A percentile compares a stretch with the other conserved stretches of the same genome.
Evolutionary conservation across 64 coral and sea anemone genomes (phyloP).

Genomic region (Astreopora myriophthalma): DNA sequence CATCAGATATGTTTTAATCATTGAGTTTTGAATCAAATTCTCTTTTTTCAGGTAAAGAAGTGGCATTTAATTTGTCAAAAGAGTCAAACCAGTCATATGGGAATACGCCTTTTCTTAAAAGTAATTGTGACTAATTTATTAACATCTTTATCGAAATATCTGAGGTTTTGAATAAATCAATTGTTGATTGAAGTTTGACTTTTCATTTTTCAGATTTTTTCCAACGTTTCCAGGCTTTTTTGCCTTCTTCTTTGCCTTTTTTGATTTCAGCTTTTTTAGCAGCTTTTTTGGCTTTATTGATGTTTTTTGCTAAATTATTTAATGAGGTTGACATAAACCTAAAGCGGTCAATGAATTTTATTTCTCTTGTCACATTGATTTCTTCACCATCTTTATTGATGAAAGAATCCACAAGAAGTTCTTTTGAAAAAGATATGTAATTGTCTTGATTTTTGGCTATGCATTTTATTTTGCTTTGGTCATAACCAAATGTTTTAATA

Average conservation of each 20-base stretch:
- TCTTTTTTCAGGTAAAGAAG: background rate
- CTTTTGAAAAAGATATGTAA: background rate
- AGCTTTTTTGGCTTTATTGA: background rate
- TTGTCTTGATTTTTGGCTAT: background rate
- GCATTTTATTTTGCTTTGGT: conserved; percentile 47
- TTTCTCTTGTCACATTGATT: background rate
- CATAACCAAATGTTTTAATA: conserved; percentile 39
- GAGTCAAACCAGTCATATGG: background rate
- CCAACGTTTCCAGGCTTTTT: too few relatives aligned
- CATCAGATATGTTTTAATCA: background rate
- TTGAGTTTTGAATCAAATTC: background rate
- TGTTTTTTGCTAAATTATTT: background rate
- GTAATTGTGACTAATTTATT: too few relatives aligned
- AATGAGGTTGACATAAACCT: background rate
- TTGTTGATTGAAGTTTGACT: too few relatives aligned
- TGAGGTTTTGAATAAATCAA: background rate
- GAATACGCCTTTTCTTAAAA: background rate
- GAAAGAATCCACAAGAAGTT: background rate
- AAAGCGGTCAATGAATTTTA: background rate
- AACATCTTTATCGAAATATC: too few relatives aligned
- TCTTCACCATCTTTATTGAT: background rate
- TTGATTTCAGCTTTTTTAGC: too few relatives aligned
- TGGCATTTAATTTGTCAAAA: background rate
- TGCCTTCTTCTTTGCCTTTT: too few relatives aligned
- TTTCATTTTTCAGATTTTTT: background rate